Conservation (phyloP, 2,888 invertebrate genomes). For the Drosophila meridiana region DNA sequence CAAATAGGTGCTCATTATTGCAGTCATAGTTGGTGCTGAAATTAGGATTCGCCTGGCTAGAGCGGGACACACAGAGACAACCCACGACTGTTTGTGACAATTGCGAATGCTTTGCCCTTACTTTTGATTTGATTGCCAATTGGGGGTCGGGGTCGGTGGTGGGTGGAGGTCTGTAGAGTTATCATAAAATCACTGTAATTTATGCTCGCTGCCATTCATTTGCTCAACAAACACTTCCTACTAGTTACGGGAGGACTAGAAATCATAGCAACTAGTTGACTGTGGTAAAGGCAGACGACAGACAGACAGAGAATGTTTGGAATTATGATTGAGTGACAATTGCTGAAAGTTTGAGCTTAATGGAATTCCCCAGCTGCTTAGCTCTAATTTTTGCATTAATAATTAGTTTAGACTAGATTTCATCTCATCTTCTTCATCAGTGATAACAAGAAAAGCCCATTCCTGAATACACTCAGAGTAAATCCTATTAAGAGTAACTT, state of each 20-base stretch:
- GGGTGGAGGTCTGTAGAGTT: background rate
- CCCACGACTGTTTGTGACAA: constrained; percentile 19
- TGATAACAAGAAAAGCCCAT: no score
- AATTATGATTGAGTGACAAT: constrained; percentile 12
- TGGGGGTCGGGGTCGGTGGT: background rate
- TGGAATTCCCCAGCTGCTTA: background rate
- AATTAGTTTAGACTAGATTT: background rate
- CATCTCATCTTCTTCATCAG: no score
- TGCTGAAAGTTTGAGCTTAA: background rate
- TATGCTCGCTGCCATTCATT: constrained; percentile 44
- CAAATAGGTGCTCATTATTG: constrained; percentile 61
- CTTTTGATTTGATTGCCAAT: constrained; percentile 41
- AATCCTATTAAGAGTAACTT: no score
- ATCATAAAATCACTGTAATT: constrained; percentile 38
- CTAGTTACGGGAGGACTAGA: constrained; percentile 27
- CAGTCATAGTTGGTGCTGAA: constrained; percentile 33
- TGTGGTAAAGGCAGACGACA: background rate
- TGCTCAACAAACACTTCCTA: constrained; percentile 23
- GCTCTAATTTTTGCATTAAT: background rate
- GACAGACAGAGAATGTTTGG: background rate
- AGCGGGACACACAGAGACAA: background rate
- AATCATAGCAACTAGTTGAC: constrained; percentile 13
- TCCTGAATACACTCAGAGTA: background rate
- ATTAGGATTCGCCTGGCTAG: constrained; percentile 50
- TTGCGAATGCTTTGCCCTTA: constrained; percentile 30